A percentile compares a stretch with the other conserved stretches of the same genome.
Evolutionary conservation across 2,888 invertebrate species (phyloP).

Genomic region (Mimas tiliae): DNA sequence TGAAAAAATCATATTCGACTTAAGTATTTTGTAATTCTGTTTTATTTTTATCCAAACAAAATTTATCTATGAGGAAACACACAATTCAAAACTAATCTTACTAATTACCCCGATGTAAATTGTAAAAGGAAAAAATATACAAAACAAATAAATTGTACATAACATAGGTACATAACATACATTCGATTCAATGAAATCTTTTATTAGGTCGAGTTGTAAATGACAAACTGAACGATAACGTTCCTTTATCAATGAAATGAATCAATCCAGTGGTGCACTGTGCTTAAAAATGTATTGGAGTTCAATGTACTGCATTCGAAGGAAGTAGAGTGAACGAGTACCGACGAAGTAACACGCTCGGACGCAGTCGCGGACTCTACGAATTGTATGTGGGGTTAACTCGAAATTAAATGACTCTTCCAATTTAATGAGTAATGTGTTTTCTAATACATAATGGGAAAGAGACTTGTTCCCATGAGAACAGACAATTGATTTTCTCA

Average conservation of each 20-base stretch:
- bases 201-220: constrained; percentile 22
- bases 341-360: constrained; percentile 26
- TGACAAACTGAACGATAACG: constrained; percentile 10
- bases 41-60: too few relatives aligned
- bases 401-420: background rate
- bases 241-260: constrained; percentile 22
- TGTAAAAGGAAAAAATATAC: background rate
- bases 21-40: too few relatives aligned
- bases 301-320: constrained; percentile 47
- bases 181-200: background rate
- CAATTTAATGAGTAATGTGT: background rate
- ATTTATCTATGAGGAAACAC: background rate
- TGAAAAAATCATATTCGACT: too few relatives aligned
- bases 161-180: background rate
- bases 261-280: constrained; percentile 22
- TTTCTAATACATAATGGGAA: background rate
- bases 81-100: background rate
- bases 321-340: constrained; percentile 43
- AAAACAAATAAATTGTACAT: background rate
- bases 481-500: background rate
- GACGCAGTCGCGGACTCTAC: background rate
- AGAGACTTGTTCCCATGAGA: background rate
- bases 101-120: background rate
- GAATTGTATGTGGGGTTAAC: background rate
- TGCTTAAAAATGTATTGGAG: constrained; percentile 31